phyloP scores from a whole-genome alignment of 2,888 invertebrate genomes.

The Thymelicus lineola region DNA sequence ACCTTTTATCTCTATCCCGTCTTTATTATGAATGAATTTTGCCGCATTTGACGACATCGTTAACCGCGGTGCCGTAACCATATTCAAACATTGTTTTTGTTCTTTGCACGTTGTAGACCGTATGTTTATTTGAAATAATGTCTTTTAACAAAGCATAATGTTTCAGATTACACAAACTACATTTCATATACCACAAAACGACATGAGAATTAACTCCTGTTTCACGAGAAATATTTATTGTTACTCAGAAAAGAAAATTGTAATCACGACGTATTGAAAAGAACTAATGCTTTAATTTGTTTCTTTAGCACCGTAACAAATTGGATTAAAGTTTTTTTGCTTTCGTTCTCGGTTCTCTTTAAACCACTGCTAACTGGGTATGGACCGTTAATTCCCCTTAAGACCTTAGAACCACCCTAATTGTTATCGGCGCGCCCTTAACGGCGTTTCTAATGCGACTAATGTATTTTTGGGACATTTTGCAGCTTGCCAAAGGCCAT shows the following conservation, averaged over 20 bases:
- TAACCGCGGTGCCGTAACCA: conserved; percentile 45
- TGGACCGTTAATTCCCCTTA: conserved; percentile 79
- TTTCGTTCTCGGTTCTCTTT: conserved; percentile 37
- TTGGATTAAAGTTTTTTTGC: conserved; percentile 23
- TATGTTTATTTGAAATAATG: conserved; percentile 16
- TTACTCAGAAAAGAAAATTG: too few species aligned
- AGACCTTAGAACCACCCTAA: conserved; percentile 80
- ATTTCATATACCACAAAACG: too few species aligned
- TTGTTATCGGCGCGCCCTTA: conserved; percentile 82
- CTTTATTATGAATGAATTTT: conserved; percentile 72
- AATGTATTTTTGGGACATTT: conserved; percentile 85
- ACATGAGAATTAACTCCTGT: too few species aligned
- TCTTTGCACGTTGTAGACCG: neutral
- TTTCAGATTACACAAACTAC: neutral
- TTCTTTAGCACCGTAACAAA: conserved; percentile 19
- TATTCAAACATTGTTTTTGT: conserved; percentile 33
- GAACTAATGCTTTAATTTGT: conserved; percentile 17
- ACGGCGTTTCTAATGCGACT: conserved; percentile 83
- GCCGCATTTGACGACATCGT: conserved; percentile 63
- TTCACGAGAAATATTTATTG: too few species aligned
- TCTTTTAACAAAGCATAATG: conserved; percentile 3
- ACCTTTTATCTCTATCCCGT: conserved; percentile 66
- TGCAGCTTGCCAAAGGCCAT: conserved; percentile 82
- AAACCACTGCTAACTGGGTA: conserved; percentile 75
- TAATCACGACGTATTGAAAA: neutral